These are phyloP conservation scores for Pluvialis apricaria DNA, from an alignment of 2,113 vertebrate genomes.

Conservation along the genomic window DNA sequence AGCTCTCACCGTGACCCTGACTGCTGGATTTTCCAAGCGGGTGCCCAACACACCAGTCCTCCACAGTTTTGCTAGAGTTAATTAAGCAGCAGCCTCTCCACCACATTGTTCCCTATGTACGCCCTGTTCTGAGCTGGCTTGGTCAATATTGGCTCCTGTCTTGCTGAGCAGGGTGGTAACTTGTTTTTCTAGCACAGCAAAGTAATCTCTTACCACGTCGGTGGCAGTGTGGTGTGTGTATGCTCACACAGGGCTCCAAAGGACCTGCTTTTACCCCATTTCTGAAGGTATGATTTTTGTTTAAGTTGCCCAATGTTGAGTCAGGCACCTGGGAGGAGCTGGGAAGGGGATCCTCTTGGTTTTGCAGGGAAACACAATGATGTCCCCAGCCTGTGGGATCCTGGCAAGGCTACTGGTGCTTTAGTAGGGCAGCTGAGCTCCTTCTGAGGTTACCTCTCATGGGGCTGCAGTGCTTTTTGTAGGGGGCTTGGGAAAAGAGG, in stretches of 20 bases:
- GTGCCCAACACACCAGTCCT: not conserved
- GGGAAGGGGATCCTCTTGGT: not conserved
- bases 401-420: not conserved
- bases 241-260: not conserved
- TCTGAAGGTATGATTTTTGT: not conserved
- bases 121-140: not conserved
- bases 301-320: not conserved
- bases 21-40: not conserved
- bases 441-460: not conserved
- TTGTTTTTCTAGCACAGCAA: not conserved
- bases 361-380: not conserved
- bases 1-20: not conserved
- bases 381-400: not conserved
- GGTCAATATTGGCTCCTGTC: not conserved
- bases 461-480: not conserved
- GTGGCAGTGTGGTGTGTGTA: accelerated
- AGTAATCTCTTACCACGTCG: not conserved
- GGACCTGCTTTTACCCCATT: not conserved
- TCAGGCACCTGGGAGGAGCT: not conserved
- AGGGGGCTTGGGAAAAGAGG: not conserved
- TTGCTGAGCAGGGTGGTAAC: not conserved
- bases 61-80: not conserved
- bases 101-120: not conserved
- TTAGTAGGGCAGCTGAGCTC: not conserved
- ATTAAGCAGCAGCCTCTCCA: not conserved